Conservation (phyloP, 2,888 invertebrate genomes). For the Nebria salina region DNA sequence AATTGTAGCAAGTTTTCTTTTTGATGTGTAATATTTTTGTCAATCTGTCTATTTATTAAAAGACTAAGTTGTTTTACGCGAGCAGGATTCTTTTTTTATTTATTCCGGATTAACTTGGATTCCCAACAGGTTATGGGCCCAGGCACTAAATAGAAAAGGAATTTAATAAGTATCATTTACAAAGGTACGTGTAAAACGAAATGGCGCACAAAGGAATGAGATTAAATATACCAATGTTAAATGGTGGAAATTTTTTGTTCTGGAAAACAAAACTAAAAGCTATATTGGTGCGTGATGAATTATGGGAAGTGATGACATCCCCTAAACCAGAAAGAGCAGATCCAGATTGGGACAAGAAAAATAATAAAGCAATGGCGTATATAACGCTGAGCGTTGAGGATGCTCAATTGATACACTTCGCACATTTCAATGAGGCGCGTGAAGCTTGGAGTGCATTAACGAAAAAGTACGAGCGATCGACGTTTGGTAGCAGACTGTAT, state of each 20-base stretch:
- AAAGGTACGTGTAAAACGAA: too few relatives aligned
- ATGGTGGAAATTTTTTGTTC: conserved; percentile 33
- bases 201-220: not conserved
- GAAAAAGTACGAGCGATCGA: conserved; percentile 35
- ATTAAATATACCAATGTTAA: conserved; percentile 27
- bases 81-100: too few relatives aligned
- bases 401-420: conserved; percentile 32
- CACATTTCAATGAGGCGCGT: too few relatives aligned
- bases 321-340: conserved; percentile 6
- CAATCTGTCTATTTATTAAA: too few relatives aligned
- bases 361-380: conserved; percentile 37
- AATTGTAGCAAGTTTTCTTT: too few relatives aligned
- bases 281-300: conserved; percentile 25
- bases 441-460: too few relatives aligned
- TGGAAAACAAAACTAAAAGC: conserved; percentile 42
- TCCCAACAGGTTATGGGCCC: too few relatives aligned
- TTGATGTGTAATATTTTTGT: too few relatives aligned
- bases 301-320: conserved; percentile 22
- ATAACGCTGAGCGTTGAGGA: conserved; percentile 40
- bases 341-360: conserved; percentile 22
- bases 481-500: conserved; percentile 19
- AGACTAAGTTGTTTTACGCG: too few relatives aligned
- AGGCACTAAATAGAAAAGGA: too few relatives aligned
- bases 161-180: too few relatives aligned
- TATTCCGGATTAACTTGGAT: too few relatives aligned